Evolutionary conservation across 2,797 vertebrate species (phyloP).

Genomic region (Chaenodraco wilsoni): DNA sequence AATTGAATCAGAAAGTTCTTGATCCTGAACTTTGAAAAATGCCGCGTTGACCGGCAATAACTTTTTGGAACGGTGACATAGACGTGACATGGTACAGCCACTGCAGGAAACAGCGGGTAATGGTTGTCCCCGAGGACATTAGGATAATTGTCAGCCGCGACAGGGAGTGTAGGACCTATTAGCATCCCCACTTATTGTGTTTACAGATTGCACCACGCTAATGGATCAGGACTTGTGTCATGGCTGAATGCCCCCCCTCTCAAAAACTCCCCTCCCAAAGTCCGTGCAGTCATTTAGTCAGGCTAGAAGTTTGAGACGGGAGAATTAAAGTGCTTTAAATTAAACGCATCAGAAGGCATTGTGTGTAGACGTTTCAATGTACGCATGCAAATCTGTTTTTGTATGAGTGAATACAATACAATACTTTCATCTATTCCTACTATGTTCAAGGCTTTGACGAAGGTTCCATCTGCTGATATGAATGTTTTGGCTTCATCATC

Average conservation of each 20-base stretch:
- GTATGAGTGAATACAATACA: neutral
- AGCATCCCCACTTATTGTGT: slow-evolving; percentile 55
- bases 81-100: slow-evolving; percentile 17
- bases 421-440: neutral
- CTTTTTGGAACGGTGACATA: neutral
- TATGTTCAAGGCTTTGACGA: slow-evolving; percentile 19
- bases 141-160: slow-evolving; percentile 55
- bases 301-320: slow-evolving; percentile 20
- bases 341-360: slow-evolving; percentile 21
- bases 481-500: slow-evolving; percentile 17
- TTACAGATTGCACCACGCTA: slow-evolving; percentile 50
- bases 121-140: slow-evolving; percentile 65
- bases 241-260: neutral
- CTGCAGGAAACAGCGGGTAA: slow-evolving; percentile 28
- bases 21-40: too few relatives aligned
- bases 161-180: slow-evolving; percentile 53
- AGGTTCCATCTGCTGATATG: slow-evolving; percentile 27
- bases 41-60: too few relatives aligned
- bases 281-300: slow-evolving; percentile 37
- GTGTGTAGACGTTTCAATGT: slow-evolving; percentile 32
- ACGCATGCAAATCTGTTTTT: neutral
- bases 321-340: slow-evolving; percentile 50
- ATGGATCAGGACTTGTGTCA: slow-evolving; percentile 43
- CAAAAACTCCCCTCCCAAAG: neutral
- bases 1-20: too few relatives aligned